A percentile compares a stretch with the other conserved stretches of the same genome.
Conservation (phyloP, 2,113 vertebrate genomes). For the Bombycilla garrulus region DNA sequence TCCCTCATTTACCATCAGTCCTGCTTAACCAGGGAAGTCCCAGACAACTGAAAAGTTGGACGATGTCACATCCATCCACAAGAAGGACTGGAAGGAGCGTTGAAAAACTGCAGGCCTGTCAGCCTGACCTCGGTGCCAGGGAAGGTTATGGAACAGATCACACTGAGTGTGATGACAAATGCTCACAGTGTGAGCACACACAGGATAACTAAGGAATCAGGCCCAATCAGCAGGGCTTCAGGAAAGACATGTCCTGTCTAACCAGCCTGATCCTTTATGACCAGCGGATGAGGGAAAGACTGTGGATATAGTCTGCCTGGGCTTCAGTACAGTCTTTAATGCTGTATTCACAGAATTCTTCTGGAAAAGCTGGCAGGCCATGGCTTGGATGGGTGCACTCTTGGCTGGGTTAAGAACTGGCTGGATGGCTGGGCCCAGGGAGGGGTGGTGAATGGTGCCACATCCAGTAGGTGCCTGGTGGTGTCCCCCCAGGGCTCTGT, state of each 20-base stretch:
- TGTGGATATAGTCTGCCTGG: not conserved
- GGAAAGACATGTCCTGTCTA: not conserved
- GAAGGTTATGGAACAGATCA: too few species aligned
- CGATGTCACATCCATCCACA: not conserved
- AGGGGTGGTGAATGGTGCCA: too few species aligned
- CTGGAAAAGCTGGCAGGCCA: not conserved
- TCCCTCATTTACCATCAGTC: not conserved
- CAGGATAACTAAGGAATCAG: too few species aligned
- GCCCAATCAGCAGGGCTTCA: not conserved
- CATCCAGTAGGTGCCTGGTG: too few species aligned
- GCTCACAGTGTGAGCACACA: too few species aligned
- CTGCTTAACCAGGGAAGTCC: not conserved
- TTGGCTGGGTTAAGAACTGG: not conserved
- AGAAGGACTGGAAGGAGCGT: not conserved
- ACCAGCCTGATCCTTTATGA: not conserved
- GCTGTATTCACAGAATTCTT: not conserved
- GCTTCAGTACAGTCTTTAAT: not conserved
- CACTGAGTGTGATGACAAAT: not conserved
- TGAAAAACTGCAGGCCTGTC: not conserved
- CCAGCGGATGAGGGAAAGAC: not conserved
- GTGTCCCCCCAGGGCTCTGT: not conserved
- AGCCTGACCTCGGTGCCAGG: not conserved
- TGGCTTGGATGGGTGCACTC: accelerated
- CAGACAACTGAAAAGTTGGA: not conserved
- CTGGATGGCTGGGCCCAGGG: not conserved